Conservation (phyloP, 2,888 invertebrate species). For the Apodemia hepburni region DNA sequence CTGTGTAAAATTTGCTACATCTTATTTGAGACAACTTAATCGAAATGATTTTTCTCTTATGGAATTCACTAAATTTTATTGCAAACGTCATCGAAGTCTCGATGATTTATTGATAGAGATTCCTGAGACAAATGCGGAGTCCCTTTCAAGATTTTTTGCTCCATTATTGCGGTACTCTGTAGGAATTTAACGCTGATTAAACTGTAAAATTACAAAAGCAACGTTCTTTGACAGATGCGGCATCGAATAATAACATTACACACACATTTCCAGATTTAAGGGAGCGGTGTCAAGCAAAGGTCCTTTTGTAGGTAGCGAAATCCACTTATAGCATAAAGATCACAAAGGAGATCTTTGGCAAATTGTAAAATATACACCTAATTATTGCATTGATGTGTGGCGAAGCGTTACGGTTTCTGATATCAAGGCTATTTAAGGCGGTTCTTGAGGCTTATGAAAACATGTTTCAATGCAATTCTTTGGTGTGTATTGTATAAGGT, state of each 20-base stretch:
- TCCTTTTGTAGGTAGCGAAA: constrained; percentile 59
- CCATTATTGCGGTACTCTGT: constrained; percentile 56
- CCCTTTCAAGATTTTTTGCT: constrained; percentile 47
- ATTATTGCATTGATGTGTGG: constrained; percentile 71
- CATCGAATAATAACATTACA: constrained; percentile 74
- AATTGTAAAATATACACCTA: constrained; percentile 78
- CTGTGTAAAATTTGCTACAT: constrained; percentile 28
- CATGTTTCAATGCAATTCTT: constrained; percentile 56
- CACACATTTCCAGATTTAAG: constrained; percentile 51
- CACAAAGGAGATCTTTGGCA: constrained; percentile 73
- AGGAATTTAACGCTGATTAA: constrained; percentile 79
- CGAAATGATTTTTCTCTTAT: constrained; percentile 33
- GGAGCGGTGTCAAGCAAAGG: constrained; percentile 63
- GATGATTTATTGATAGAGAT: constrained; percentile 68
- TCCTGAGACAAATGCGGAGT: constrained; percentile 50
- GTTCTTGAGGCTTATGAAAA: constrained; percentile 73
- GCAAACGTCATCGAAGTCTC: constrained; percentile 55
- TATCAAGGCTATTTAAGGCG: constrained; percentile 49
- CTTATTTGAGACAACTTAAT: constrained; percentile 30
- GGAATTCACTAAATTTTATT: constrained; percentile 40
- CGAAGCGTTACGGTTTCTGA: constrained; percentile 61
- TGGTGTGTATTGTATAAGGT: constrained; percentile 54
- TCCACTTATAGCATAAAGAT: constrained; percentile 72
- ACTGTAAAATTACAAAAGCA: constrained; percentile 77
- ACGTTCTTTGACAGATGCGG: constrained; percentile 76